phyloP scores from a whole-genome alignment of 2,888 invertebrate species.

The Andrena chrysosceles region DNA sequence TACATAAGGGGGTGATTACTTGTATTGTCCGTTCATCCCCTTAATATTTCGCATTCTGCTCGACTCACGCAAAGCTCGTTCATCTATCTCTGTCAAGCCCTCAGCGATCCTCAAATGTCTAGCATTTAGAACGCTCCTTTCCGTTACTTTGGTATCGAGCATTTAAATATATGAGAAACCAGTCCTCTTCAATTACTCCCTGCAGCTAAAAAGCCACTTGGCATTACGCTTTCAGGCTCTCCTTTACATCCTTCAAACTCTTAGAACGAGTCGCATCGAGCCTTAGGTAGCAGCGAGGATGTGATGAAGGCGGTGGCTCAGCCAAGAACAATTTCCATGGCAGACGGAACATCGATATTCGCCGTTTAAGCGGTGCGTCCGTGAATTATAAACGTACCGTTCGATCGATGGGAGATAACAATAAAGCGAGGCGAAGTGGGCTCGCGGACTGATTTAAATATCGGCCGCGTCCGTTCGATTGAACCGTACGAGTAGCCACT shows the following conservation, averaged over 20 bases:
- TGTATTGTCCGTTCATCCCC: neutral
- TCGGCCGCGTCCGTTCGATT: constrained; percentile 46
- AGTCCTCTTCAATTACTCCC: neutral
- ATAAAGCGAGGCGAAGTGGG: constrained; percentile 14
- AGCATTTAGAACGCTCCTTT: neutral
- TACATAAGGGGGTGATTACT: neutral
- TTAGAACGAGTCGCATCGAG: neutral
- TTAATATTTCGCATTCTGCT: neutral
- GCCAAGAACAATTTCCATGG: constrained; percentile 28
- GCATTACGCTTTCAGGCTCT: neutral
- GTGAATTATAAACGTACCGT: constrained; percentile 41
- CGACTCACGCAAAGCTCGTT: neutral
- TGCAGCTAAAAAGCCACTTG: no score
- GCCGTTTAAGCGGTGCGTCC: constrained; percentile 33
- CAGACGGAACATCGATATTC: constrained; percentile 34
- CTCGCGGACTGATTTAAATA: constrained; percentile 39
- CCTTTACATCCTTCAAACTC: neutral
- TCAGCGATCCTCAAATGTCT: neutral
- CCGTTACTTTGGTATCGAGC: neutral
- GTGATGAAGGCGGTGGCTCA: constrained; percentile 1
- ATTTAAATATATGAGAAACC: neutral
- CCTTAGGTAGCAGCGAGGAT: constrained; percentile 6
- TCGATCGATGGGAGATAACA: constrained; percentile 32
- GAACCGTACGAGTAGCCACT: constrained; percentile 47
- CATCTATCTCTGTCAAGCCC: no score